Evolutionary conservation across 2,113 vertebrate species (phyloP), one percentile per base, ranked within the genome.

Genomic region (Maccullochella peelii): DNA sequence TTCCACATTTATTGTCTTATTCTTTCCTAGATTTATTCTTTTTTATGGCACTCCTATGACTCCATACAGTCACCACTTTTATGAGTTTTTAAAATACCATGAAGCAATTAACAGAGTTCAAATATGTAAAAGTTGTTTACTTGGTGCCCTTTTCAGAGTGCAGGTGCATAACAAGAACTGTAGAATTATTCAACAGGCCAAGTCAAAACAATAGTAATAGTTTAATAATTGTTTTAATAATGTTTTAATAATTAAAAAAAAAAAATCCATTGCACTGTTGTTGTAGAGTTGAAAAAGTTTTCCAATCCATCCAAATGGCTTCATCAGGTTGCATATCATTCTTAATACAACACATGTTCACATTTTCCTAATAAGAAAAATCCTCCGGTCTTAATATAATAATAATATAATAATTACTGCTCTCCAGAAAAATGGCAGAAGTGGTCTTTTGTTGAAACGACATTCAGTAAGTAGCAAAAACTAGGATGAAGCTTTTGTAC

Each of bases 221-320:
- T 66, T 66, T 80, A 59, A 68, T 77, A 77, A 73, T 68, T 73
- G 47, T 62, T 80, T 57, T 58, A 66, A 76, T 72, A 15, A 63
- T 68, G 57, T 67, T 80, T 88, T 44, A 80, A 76, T 71, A 1
- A 55, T 61, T 44, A 8, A n/a, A 14, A 55, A 27, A 55, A 27
- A 18, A 61, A 62, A 73, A 73, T 76, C n/a, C 2, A 21, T 18
- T 44, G 12, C 5, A 27, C 21, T 62, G 44, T 42, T 79, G 6
- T 78, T 63, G 30, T 25, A 18, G 63, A 44, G 66, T 38, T 38
- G n/a, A 61, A 63, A 30, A 73, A 57, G 16, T 55, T 40, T 67
- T 50, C 52, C 40, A 30, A 6, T 57, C 58, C 6, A 12, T 27
- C 20, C 7, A 1, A 63, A 36, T 47, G 44, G n/a, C 54, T 65